phyloP scores from a whole-genome alignment of 1,140 invertebrate genomes.

The Acromyrmex charruanus region DNA sequence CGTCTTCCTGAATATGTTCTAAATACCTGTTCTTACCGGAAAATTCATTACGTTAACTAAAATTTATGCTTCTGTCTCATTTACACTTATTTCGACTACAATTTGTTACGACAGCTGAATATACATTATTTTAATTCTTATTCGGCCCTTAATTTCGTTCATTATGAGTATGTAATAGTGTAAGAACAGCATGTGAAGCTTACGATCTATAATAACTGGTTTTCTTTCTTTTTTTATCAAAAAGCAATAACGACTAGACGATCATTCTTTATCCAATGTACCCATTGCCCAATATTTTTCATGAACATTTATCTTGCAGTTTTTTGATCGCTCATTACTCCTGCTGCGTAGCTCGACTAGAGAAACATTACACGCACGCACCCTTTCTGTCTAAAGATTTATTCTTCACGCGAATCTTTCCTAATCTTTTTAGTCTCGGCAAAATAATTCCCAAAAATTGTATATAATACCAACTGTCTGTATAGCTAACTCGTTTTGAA shows the following conservation, averaged over 20 bases:
- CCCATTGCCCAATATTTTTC: slow-evolving; percentile 46
- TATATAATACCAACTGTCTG: slow-evolving; percentile 11
- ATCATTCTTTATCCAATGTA: slow-evolving; percentile 67
- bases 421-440: slow-evolving; percentile 30
- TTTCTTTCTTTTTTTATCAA: slow-evolving; percentile 37
- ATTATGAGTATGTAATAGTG: not conserved
- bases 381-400: slow-evolving; percentile 27
- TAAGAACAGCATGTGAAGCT: no score
- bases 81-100: slow-evolving; percentile 32
- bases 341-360: slow-evolving; percentile 48
- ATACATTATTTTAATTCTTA: not conserved
- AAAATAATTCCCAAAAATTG: slow-evolving; percentile 15
- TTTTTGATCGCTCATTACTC: slow-evolving; percentile 60
- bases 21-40: slow-evolving; percentile 10
- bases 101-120: not conserved
- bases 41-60: slow-evolving; percentile 17
- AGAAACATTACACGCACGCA: slow-evolving; percentile 52
- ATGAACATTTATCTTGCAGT: slow-evolving; percentile 58
- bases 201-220: not conserved
- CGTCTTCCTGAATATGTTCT: slow-evolving; percentile 35
- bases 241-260: slow-evolving; percentile 39
- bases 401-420: slow-evolving; percentile 45
- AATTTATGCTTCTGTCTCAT: slow-evolving; percentile 12
- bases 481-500: not conserved
- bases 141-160: not conserved